Base-by-base conservation (phyloP, 1,140 invertebrate genomes). In the Chionoecetes opilio region DNA sequence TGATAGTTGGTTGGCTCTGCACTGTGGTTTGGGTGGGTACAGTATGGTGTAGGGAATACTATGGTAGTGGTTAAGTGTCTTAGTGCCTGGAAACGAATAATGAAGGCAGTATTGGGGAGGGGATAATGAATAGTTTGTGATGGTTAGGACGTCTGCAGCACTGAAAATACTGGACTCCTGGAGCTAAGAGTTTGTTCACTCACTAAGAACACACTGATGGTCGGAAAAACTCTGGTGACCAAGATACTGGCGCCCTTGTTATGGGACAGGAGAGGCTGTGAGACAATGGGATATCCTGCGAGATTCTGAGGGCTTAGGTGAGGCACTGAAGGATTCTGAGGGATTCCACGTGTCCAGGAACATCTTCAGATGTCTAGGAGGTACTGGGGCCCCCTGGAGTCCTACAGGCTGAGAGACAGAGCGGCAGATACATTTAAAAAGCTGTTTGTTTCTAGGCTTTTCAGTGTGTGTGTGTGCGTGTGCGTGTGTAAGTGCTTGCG, bases 241-340 rank as follows among this genome's bases (percentile, higher is more conserved):
- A 75, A 75, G 21, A 75, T n/a, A 75, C 63, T 21, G n/a, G 21
- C 63, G 63, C 63, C 26, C 63, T 75, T 75, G 63, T 75, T 75
- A 75, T 75, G 63, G 63, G 63, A n/a, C 21, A 26, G 63, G 8
- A 75, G 63, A 75, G 63, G n/a, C 63, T 75, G 63, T n/a, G 63
- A 75, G 63, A 75, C 63, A 75, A 17, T 75, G 11, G 63, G 63
- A 75, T 75, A 75, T 75, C 63, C 63, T 75, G 63, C 21, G 63
- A 75, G 63, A 75, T 75, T 75, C 63, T n/a, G 63, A 75, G 63
- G 63, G 63, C 63, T 75, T 75, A 75, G 63, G 63, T n/a, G 63
- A 75, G 63, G 63, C 63, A 75, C 63, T 75, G 63, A 75, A 75
- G 63, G 63, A 75, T 75, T 75, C 63, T 75, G 63, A 75, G 63